phyloP scores from a whole-genome alignment of 2,888 invertebrate species.

The Rhagonycha fulva region DNA sequence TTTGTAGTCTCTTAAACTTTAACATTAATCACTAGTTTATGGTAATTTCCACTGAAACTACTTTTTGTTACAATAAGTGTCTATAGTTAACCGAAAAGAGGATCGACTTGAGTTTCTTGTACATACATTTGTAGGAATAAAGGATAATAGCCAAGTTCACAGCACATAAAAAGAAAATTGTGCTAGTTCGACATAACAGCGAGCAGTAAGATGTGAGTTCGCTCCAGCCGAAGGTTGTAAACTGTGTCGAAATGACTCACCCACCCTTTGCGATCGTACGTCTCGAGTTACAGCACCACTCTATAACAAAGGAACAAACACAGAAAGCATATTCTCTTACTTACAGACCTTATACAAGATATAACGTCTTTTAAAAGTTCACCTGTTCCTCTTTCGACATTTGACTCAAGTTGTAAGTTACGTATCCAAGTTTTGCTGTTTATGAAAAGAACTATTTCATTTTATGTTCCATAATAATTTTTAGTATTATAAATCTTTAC shows the following conservation, averaged over 20 bases:
- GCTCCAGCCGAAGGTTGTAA: slow-evolving; percentile 34
- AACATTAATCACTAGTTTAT: neutral
- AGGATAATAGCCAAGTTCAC: slow-evolving; percentile 17
- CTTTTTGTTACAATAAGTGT: neutral
- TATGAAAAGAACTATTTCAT: neutral
- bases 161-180: slow-evolving; percentile 20
- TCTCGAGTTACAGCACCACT: slow-evolving; percentile 13
- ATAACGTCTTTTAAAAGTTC: slow-evolving; percentile 13
- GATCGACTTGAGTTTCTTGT: slow-evolving; percentile 10
- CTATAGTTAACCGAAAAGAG: slow-evolving; percentile 8
- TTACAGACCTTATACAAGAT: slow-evolving; percentile 8
- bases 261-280: slow-evolving; percentile 16
- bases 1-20: neutral
- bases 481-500: neutral
- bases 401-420: neutral
- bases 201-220: slow-evolving; percentile 25
- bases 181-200: slow-evolving; percentile 18
- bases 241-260: slow-evolving; percentile 22
- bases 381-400: neutral
- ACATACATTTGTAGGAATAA: slow-evolving; percentile 13
- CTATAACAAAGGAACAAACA: slow-evolving; percentile 13
- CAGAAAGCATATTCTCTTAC: slow-evolving; percentile 18
- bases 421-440: neutral
- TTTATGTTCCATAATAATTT: neutral
- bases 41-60: neutral